phyloP scores from a whole-genome alignment of 1,140 invertebrate genomes.

The Heliconius himera region DNA sequence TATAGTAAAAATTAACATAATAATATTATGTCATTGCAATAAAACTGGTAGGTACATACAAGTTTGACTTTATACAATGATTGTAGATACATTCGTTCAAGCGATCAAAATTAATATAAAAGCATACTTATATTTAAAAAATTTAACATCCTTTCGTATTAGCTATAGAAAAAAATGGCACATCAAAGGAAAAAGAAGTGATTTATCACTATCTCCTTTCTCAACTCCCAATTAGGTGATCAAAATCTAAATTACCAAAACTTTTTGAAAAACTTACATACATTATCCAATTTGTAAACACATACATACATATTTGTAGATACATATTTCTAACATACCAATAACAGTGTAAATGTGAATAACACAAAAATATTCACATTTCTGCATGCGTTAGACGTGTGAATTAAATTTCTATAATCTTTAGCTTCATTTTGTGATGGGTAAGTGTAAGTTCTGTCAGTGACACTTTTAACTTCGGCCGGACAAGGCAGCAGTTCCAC shows the following conservation, averaged over 20 bases:
- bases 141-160: background rate
- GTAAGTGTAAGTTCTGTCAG: constrained; percentile 82
- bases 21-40: background rate
- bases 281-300: background rate
- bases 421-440: constrained; percentile 78
- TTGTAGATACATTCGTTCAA: background rate
- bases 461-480: constrained; percentile 83
- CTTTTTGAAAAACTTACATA: background rate
- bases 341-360: background rate
- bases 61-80: background rate
- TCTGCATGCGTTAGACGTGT: constrained; percentile 45
- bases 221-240: background rate
- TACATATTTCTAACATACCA: constrained; percentile 24
- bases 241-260: background rate
- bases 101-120: background rate
- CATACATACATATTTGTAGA: constrained; percentile 8
- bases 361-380: constrained; percentile 38
- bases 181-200: background rate
- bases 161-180: no score
- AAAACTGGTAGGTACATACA: background rate
- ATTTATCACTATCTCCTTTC: background rate
- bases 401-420: constrained; percentile 77
- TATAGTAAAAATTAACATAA: background rate
- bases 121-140: background rate
- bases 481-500: constrained; percentile 86